Evolutionary conservation across 37 sponge, comb jelly and placozoan species (phyloP).

Genomic region (Crambe crambe): DNA sequence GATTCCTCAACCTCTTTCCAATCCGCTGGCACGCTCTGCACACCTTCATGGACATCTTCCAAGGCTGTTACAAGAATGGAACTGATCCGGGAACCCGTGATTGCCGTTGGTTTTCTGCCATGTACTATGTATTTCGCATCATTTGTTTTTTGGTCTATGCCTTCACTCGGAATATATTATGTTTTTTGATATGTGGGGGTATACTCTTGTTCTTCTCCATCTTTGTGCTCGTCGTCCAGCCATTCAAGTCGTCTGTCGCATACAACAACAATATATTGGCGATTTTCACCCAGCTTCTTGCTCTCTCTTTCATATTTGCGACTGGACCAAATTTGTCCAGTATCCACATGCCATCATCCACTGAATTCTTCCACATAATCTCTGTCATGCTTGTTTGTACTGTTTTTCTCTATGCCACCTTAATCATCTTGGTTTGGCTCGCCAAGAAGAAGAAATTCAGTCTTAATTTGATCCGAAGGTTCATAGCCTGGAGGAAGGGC

Average conservation of each 20-base stretch:
- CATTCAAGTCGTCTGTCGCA: not conserved
- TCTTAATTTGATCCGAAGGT: not conserved
- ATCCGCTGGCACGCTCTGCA: not conserved
- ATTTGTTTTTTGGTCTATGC: slow-evolving; percentile 4
- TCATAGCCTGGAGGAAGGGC: slow-evolving; percentile 4
- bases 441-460: not conserved
- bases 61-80: slow-evolving; percentile 74
- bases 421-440: not conserved
- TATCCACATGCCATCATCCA: not conserved
- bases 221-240: not conserved
- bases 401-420: not conserved
- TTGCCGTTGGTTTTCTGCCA: slow-evolving; percentile 59
- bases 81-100: slow-evolving; percentile 30
- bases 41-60: slow-evolving; percentile 49
- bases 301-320: not conserved
- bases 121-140: slow-evolving; percentile 41
- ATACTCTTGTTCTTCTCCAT: too few relatives aligned
- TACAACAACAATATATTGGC: not conserved
- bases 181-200: too few relatives aligned
- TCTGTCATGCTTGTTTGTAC: not conserved
- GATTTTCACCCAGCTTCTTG: not conserved
- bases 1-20: not conserved
- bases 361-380: not conserved
- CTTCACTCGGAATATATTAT: too few relatives aligned
- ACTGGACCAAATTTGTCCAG: not conserved